Base-by-base conservation (phyloP, 2,797 vertebrate species). In the Hydrocynus forskahlii region DNA sequence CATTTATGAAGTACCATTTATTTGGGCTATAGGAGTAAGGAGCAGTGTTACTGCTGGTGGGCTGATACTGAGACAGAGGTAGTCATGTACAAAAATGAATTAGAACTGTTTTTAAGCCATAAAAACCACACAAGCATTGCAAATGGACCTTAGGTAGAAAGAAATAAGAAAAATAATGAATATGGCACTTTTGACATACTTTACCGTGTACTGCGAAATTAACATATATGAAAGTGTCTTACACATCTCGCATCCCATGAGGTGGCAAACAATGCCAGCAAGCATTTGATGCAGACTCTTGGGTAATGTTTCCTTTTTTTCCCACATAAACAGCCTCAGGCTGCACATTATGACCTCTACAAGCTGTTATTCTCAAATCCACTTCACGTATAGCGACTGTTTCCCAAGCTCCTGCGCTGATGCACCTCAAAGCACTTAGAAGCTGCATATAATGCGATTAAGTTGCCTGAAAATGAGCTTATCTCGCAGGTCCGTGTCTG, bases 401-500 rank as follows among this genome's bases (percentile, higher is more conserved):
- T 78, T 71, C 57, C n/a, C 19, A 50, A 67, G 29, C 14, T 63
- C 66, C 40, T 38, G 19, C 23, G 9, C 69, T 29, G 25, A 25
- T 60, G 25, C 60, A 78, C 75, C 60, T 17, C 40, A 29, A 1
- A 78, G 54, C 29, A 71, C 25, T 79, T 25, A 17, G 9, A 68
- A 52, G 72, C 50, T 6, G 7, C n/a, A 29, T 29, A 69, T 74
- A 43, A 69, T 81, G 54, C 64, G 57, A 66, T 59, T 48, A 48
- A 48, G 8, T 17, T 74, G 60, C 45, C n/a, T 76, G 40, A 78
- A 78, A 69, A 54, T 66, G 48, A 74, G 60, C 12, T 77, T 43
- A 54, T 48, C 29, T 40, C 45, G 78, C 89, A 99, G 98, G 89
- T 97, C 96, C 80, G 93, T 98, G 29, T 91, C 96, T 86, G 96